Conservation (phyloP, 2,797 vertebrate genomes). For the Luscinia megarhynchos region DNA sequence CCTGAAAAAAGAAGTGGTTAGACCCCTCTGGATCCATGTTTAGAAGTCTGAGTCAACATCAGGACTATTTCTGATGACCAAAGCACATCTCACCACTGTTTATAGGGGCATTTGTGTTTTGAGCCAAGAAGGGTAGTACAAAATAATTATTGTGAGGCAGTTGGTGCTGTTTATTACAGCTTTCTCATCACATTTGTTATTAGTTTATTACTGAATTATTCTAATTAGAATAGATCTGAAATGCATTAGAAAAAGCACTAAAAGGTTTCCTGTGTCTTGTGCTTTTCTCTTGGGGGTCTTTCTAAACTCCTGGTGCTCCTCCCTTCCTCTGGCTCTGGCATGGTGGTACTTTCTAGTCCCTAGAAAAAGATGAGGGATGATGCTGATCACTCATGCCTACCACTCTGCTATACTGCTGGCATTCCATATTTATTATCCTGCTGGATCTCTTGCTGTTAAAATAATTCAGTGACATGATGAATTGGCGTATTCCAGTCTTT, state of each 20-base stretch:
- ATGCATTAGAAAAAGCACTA: constrained; percentile 5
- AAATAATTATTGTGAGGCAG: constrained; percentile 7
- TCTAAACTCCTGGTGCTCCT: not conserved
- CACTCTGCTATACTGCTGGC: not conserved
- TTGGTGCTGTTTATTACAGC: not conserved
- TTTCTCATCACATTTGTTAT: constrained; percentile 6
- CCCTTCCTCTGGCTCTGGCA: not conserved
- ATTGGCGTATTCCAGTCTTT: not conserved
- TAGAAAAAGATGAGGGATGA: not conserved
- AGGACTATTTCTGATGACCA: not conserved
- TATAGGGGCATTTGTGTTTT: not conserved
- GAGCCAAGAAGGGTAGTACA: not conserved
- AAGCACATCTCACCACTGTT: not conserved
- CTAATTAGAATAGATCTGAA: constrained; percentile 21
- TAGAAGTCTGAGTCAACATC: not conserved
- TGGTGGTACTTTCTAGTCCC: not conserved
- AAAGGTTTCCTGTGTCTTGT: not conserved
- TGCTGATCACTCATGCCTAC: not conserved
- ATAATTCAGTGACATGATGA: not conserved
- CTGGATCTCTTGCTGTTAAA: not conserved
- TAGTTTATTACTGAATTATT: not conserved
- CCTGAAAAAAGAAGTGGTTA: not conserved
- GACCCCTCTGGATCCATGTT: not conserved
- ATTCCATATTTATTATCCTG: not conserved
- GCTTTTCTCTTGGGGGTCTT: not conserved